These are phyloP conservation scores for Microctonus hyperodae DNA, from an alignment of 2,888 invertebrate species.

Conservation along the genomic window DNA sequence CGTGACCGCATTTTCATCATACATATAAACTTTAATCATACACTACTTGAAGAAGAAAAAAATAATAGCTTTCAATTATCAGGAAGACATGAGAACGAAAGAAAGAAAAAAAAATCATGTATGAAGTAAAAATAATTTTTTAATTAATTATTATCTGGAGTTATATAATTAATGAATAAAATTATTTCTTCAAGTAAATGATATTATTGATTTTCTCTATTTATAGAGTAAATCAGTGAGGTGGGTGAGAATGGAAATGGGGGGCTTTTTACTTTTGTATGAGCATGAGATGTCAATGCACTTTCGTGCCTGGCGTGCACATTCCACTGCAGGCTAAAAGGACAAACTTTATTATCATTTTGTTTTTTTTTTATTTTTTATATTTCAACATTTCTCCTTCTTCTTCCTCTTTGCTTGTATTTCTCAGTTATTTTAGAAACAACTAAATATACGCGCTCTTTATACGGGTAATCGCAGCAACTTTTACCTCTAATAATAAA, in stretches of 20 bases:
- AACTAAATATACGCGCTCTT: neutral
- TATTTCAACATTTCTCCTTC: neutral
- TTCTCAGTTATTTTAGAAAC: too few relatives aligned
- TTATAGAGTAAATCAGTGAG: neutral
- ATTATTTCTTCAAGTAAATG: neutral
- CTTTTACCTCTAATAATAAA: neutral
- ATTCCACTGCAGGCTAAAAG: constrained; percentile 24
- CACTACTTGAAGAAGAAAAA: too few relatives aligned
- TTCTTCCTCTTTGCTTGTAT: neutral
- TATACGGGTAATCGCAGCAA: neutral
- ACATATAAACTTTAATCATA: neutral
- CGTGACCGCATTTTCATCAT: constrained; percentile 10
- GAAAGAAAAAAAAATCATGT: neutral
- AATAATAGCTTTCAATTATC: too few relatives aligned
- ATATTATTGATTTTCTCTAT: neutral
- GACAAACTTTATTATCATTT: constrained; percentile 3
- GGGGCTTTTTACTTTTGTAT: neutral
- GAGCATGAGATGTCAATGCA: constrained; percentile 25
- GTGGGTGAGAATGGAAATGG: neutral
- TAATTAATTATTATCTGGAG: too few relatives aligned
- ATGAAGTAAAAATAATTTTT: too few relatives aligned
- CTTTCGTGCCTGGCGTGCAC: constrained; percentile 26
- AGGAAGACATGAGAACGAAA: neutral
- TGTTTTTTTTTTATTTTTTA: constrained; percentile 6
- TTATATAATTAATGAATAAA: neutral